phyloP scores from a whole-genome alignment of 2,888 invertebrate species.

The Thecophora atra region DNA sequence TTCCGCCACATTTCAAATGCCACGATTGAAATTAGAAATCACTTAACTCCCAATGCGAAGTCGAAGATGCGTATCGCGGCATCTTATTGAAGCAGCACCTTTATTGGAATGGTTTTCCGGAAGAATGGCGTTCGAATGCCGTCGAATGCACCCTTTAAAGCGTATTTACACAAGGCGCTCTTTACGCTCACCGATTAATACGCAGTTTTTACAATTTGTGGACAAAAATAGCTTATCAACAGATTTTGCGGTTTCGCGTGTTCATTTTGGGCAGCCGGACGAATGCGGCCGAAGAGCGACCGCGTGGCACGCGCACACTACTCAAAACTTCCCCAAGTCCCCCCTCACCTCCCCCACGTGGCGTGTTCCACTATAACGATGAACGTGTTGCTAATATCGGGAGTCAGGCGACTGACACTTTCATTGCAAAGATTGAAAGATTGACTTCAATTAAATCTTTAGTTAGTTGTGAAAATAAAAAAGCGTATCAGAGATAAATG shows the following conservation, averaged over 20 bases:
- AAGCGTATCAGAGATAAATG: background rate
- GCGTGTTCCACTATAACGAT: conserved; percentile 17
- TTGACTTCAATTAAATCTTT: background rate
- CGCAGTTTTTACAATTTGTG: conserved; percentile 28
- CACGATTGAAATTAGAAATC: no score
- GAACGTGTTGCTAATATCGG: conserved; percentile 28
- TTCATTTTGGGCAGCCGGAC: conserved; percentile 12
- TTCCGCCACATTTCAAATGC: background rate
- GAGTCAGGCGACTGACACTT: background rate
- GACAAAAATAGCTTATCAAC: conserved; percentile 27
- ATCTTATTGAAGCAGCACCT: no score
- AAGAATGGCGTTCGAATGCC: no score
- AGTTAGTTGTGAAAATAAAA: background rate
- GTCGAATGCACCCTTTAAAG: conserved; percentile 7
- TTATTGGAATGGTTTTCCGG: no score
- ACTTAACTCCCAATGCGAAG: no score
- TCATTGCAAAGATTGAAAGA: background rate
- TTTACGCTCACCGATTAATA: conserved; percentile 24
- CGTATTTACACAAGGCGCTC: background rate
- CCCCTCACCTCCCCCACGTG: conserved; percentile 43
- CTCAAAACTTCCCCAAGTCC: conserved; percentile 38
- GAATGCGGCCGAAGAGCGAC: conserved; percentile 34
- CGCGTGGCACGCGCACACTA: conserved; percentile 44
- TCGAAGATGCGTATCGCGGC: no score
- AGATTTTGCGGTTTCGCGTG: conserved; percentile 5